phyloP scores from a whole-genome alignment of 2,797 vertebrate genomes.

The Syncerus caffer region DNA sequence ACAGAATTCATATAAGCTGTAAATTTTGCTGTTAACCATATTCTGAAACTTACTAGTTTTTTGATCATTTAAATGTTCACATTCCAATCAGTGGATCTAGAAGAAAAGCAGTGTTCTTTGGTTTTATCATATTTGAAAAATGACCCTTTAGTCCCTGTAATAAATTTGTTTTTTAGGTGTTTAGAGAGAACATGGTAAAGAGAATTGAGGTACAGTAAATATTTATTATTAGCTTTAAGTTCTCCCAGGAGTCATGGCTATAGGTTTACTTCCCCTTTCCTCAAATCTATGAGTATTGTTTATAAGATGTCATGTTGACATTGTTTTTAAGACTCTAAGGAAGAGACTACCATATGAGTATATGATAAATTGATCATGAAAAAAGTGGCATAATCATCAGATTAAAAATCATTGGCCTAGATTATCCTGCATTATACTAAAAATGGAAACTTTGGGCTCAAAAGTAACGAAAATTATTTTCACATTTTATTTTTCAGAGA shows the following conservation, averaged over 20 bases:
- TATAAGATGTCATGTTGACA: background rate
- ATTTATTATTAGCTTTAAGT: background rate
- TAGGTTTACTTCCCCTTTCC: background rate
- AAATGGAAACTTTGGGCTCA: background rate
- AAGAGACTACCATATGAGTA: background rate
- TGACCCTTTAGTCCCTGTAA: background rate
- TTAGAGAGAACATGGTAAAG: background rate
- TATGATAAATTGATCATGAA: background rate
- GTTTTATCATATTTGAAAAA: conserved; percentile 37
- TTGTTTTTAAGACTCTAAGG: conserved; percentile 3
- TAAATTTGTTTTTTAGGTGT: background rate
- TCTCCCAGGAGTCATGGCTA: background rate
- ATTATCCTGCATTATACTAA: background rate
- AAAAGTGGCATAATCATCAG: background rate
- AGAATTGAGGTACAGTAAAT: background rate
- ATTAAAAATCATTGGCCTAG: background rate
- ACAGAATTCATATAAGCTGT: background rate
- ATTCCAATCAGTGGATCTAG: conserved; percentile 1
- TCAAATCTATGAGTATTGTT: background rate
- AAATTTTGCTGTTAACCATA: conserved; percentile 15
- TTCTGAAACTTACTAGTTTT: background rate
- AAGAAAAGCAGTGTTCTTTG: background rate
- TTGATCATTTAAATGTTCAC: background rate
- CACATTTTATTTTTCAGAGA: background rate
- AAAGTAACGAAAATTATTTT: conserved; percentile 2